Base-by-base conservation (phyloP, 2,797 vertebrate species). In the Ambastaia sidthimunki region DNA sequence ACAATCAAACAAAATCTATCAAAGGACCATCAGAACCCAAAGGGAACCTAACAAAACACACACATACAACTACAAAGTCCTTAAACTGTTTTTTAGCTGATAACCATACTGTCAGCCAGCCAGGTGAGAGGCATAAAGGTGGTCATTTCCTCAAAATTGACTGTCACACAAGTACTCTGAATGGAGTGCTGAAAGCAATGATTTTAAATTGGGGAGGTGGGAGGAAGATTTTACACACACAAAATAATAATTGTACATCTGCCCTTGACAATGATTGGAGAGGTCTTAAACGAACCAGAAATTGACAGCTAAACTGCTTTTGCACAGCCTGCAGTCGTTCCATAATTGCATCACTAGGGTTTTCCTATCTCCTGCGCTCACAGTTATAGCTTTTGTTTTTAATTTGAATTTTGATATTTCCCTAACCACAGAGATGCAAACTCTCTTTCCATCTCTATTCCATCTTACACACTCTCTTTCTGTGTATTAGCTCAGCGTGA, bases 251-350 rank as follows among this genome's bases (percentile, higher is more conserved):
- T 84, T 75, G 78, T 76, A 78, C 74, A 81, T 74, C 80, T 86
- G 86, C 71, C 87, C 87, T 88, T 90, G 81, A 86, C 85, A 74
- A 82, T 88, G 76, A 90, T 86, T 73, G 83, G 76, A 19, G 82
- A 84, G 76, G 86, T 87, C 77, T 84, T 80, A 78, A 85, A 82
- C 75, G 76, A 74, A 74, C 50, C 23, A 0, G 2, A 84, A 71
- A 88, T 72, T 87, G 77, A 85, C 83, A 84, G 65, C 25, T 59
- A 52, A 83, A 81, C 78, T 85, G 34, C 78, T 68, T 80, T 86
- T 68, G 37, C 44, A 68, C 74, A 31, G 28, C 65, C 54, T 67
- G 50, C 31, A 23, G 47, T 69, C 66, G 80, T 75, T 81, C 69
- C 50, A 66, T 81, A 80, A 81, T 55, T 82, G n/a, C 47, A 74